These are phyloP conservation scores for Cuniculus paca DNA, from an alignment of 2,797 vertebrate species.

Conservation along the genomic window DNA sequence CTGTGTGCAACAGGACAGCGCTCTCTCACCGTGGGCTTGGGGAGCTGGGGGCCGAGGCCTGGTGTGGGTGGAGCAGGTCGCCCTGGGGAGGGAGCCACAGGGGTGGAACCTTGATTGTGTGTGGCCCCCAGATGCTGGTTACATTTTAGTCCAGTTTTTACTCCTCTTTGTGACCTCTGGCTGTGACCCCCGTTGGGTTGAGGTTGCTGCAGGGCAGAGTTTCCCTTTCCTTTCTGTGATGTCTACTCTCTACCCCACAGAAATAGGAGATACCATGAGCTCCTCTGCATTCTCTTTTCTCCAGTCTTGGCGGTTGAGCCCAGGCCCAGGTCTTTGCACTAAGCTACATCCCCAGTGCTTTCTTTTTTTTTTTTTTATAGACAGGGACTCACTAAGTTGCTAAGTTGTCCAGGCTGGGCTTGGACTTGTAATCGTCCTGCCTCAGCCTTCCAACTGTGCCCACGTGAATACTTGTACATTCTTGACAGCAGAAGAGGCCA, in stretches of 20 bases:
- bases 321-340: not conserved
- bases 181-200: not conserved
- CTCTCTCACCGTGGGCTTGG: not conserved
- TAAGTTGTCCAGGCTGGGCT: not conserved
- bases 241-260: not conserved
- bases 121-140: not conserved
- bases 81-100: not conserved
- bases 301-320: not conserved
- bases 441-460: not conserved
- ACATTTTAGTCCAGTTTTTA: not conserved
- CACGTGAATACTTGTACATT: not conserved
- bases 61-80: not conserved
- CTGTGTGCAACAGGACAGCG: not conserved
- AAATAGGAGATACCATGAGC: not conserved
- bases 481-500: not conserved
- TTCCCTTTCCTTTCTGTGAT: not conserved
- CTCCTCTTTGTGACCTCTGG: not conserved
- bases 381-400: not conserved
- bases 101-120: rapidly evolving
- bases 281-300: not conserved
- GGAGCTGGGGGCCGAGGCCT: not conserved
- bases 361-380: not conserved
- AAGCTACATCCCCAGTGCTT: not conserved
- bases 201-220: not conserved
- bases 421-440: no score